Conservation (phyloP, 2,888 invertebrate genomes). For the Parnassius orleans region DNA sequence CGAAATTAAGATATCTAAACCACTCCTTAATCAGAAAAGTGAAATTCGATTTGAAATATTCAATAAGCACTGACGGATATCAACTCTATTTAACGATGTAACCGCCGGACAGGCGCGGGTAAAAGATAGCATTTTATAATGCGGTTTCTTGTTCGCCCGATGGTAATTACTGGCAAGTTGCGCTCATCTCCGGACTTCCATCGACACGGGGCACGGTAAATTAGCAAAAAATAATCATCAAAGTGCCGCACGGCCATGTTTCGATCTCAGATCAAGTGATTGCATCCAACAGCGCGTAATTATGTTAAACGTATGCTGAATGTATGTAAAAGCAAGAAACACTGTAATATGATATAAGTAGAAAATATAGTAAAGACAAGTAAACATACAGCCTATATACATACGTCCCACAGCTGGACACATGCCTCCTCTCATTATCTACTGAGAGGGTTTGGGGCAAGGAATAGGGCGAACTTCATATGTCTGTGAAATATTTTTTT, state of each 20-base stretch:
- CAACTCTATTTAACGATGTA: constrained; percentile 26
- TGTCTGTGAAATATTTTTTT: no score
- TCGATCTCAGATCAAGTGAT: constrained; percentile 26
- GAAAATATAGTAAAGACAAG: no score
- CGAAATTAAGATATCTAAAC: not conserved
- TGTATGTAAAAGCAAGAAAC: constrained; percentile 1
- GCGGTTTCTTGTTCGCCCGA: constrained; percentile 31
- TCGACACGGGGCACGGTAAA: constrained; percentile 42
- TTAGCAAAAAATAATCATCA: constrained; percentile 48
- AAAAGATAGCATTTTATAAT: constrained; percentile 26
- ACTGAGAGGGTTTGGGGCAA: no score
- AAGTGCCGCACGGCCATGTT: constrained; percentile 30
- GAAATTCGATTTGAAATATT: constrained; percentile 19
- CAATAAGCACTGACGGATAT: constrained; percentile 15
- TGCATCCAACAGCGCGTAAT: constrained; percentile 18
- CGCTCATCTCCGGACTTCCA: constrained; percentile 43
- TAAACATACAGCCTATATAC: no score
- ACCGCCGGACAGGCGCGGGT: constrained; percentile 15
- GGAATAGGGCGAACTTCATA: no score
- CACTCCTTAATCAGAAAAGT: constrained; percentile 5
- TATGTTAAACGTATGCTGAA: constrained; percentile 22
- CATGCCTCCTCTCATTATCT: no score
- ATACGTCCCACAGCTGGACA: no score
- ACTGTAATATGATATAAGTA: constrained; percentile 2
- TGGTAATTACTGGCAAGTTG: constrained; percentile 35